Evolutionary conservation across 1,140 invertebrate genomes (phyloP).

Genomic region (Camponotus vicinus): DNA sequence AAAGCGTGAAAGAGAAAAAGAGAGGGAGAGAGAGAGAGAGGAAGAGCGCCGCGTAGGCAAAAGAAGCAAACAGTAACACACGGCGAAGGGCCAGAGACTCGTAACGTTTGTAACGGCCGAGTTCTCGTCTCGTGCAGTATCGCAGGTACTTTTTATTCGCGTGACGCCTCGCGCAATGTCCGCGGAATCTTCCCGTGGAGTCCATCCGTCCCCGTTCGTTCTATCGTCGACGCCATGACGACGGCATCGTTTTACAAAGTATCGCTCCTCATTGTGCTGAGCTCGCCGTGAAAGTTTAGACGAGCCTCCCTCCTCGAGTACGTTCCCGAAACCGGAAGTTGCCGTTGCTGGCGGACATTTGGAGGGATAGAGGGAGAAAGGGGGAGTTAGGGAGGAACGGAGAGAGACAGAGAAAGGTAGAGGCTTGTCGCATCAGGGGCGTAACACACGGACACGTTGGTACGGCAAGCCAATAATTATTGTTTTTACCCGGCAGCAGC

Average conservation of each 20-base stretch:
- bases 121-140: slow-evolving; percentile 19
- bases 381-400: slow-evolving; percentile 7
- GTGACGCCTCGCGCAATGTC: slow-evolving; percentile 39
- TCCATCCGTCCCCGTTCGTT: slow-evolving; percentile 19
- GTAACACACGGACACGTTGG: slow-evolving; percentile 77
- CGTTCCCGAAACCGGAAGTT: slow-evolving; percentile 55
- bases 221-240: slow-evolving; percentile 56
- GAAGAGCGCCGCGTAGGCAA: background rate
- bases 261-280: slow-evolving; percentile 62
- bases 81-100: slow-evolving; percentile 32
- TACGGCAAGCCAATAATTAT: slow-evolving; percentile 85
- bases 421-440: slow-evolving; percentile 76
- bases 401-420: slow-evolving; percentile 56
- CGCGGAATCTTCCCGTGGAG: slow-evolving; percentile 52
- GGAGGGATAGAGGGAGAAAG: slow-evolving; percentile 29
- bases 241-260: slow-evolving; percentile 60
- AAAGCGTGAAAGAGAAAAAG: slow-evolving; percentile 28
- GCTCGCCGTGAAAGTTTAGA: slow-evolving; percentile 60
- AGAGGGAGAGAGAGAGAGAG: slow-evolving; percentile 6
- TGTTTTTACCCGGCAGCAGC: slow-evolving; percentile 84
- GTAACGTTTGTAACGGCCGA: slow-evolving; percentile 48
- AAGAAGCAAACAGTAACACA: slow-evolving; percentile 48
- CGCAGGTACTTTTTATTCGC: slow-evolving; percentile 18
- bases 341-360: slow-evolving; percentile 24
- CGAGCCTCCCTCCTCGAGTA: slow-evolving; percentile 50